Conservation (phyloP, 2,888 invertebrate species). For the Brenthis ino region DNA sequence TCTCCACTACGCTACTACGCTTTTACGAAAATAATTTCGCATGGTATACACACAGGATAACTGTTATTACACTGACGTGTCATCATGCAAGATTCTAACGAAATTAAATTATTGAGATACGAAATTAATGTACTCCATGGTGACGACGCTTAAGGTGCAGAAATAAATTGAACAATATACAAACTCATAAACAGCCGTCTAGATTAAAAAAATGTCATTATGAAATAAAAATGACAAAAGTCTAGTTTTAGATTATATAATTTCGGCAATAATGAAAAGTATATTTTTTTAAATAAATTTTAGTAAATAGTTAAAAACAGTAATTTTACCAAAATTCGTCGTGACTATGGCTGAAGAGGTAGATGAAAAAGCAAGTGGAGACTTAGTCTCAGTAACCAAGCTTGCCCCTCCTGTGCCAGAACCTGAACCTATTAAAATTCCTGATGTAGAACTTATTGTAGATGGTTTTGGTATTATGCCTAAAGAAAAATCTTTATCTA, state of each 20-base stretch:
- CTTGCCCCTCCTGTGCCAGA: slow-evolving; percentile 39
- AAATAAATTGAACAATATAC: no score
- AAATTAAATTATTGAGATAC: no score
- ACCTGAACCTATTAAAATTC: slow-evolving; percentile 54
- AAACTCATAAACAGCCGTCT: no score
- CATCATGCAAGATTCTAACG: no score
- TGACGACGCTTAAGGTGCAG: no score
- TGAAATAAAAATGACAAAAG: not conserved
- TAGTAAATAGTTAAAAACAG: slow-evolving; percentile 14
- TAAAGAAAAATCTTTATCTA: slow-evolving; percentile 32
- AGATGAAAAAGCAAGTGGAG: slow-evolving; percentile 55
- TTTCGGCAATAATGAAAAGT: slow-evolving; percentile 3
- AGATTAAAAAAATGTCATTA: not conserved
- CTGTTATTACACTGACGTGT: no score
- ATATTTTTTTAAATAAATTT: slow-evolving; percentile 14
- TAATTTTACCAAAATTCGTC: slow-evolving; percentile 38
- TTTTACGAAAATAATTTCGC: no score
- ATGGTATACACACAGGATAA: no score
- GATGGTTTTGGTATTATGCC: slow-evolving; percentile 80
- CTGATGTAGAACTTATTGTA: slow-evolving; percentile 68
- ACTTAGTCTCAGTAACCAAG: slow-evolving; percentile 47
- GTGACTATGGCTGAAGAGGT: slow-evolving; percentile 56
- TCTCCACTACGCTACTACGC: no score
- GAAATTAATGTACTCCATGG: no score
- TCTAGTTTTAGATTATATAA: not conserved